Evolutionary conservation across 2,888 invertebrate species (phyloP).

Genomic region (Nephrotoma guestfalica): DNA sequence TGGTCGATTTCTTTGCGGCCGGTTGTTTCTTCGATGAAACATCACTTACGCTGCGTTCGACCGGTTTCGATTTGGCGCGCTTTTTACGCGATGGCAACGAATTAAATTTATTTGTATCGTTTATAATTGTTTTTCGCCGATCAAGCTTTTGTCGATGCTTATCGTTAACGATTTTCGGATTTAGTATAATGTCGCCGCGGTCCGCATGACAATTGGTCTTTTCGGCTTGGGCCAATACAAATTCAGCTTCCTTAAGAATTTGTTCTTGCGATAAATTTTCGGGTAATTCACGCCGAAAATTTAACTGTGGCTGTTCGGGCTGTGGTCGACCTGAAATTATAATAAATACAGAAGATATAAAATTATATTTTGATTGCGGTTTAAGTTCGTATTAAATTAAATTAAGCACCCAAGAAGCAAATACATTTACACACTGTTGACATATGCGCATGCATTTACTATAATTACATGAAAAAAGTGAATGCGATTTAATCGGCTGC

Average conservation of each 20-base stretch:
- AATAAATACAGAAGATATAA: background rate
- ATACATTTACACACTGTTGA: background rate
- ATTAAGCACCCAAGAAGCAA: background rate
- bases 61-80: conserved; percentile 28
- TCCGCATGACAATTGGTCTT: conserved; percentile 45
- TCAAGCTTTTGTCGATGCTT: conserved; percentile 10
- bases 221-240: conserved; percentile 57
- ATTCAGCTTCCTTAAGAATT: conserved; percentile 60
- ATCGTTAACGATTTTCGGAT: conserved; percentile 7
- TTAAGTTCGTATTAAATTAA: background rate
- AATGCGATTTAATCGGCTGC: background rate
- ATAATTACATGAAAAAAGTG: background rate
- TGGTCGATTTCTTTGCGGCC: conserved; percentile 38
- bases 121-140: conserved; percentile 10
- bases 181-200: conserved; percentile 3
- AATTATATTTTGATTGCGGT: background rate
- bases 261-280: conserved; percentile 55
- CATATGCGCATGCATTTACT: background rate
- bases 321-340: conserved; percentile 22
- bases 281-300: conserved; percentile 41
- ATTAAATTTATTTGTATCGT: conserved; percentile 48
- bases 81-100: conserved; percentile 51
- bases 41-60: conserved; percentile 44
- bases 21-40: conserved; percentile 32
- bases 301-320: conserved; percentile 23